Conservation (phyloP, 2,113 vertebrate species). For the Ascaphus truei region DNA sequence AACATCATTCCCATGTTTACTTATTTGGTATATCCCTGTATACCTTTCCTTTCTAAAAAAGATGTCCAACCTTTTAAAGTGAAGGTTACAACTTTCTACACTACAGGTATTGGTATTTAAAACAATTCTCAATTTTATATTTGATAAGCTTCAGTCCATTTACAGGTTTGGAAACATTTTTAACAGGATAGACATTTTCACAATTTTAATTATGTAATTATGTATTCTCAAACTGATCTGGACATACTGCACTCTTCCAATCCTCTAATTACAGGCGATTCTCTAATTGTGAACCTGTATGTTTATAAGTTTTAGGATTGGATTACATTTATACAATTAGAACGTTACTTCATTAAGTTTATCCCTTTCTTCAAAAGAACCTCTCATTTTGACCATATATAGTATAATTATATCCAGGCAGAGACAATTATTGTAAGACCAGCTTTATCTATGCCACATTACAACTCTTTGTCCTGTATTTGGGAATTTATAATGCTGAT, state of each 20-base stretch:
- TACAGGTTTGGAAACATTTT: too few relatives aligned
- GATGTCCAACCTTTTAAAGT: too few relatives aligned
- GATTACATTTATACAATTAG: conserved; percentile 28
- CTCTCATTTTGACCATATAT: conserved; percentile 26
- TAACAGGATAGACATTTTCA: too few relatives aligned
- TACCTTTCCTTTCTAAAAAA: too few relatives aligned
- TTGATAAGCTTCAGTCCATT: too few relatives aligned
- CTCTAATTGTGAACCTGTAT: neutral
- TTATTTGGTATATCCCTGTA: too few relatives aligned
- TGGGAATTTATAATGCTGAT: conserved; percentile 41
- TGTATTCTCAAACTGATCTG: neutral
- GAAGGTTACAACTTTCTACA: too few relatives aligned
- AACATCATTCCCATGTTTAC: too few relatives aligned
- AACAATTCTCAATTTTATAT: too few relatives aligned
- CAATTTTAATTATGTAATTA: too few relatives aligned
- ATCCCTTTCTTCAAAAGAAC: conserved; percentile 38
- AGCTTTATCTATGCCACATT: conserved; percentile 46
- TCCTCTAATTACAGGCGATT: neutral
- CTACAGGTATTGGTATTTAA: too few relatives aligned
- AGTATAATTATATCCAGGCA: conserved; percentile 37
- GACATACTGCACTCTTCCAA: neutral
- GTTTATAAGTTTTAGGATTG: neutral
- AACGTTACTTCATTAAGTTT: conserved; percentile 44
- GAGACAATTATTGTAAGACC: conserved; percentile 45
- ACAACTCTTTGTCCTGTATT: conserved; percentile 48